Conservation (phyloP, 2,113 vertebrate species). For the Tympanuchus pallidicinctus region DNA sequence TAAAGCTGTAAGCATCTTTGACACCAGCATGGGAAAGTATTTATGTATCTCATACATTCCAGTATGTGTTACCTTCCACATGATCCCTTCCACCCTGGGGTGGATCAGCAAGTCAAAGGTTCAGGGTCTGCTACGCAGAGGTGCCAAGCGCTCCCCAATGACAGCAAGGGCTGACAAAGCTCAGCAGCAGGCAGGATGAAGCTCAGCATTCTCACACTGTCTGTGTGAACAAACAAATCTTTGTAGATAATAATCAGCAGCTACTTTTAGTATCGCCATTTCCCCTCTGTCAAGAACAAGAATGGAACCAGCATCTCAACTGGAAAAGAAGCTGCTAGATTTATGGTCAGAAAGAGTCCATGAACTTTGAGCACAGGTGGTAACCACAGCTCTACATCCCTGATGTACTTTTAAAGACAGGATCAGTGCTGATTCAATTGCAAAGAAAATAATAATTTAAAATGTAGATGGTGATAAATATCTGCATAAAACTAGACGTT, state of each 20-base stretch:
- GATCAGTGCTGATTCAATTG: background rate
- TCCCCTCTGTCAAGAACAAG: background rate
- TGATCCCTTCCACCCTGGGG: background rate
- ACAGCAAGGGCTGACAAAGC: background rate
- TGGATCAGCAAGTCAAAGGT: background rate
- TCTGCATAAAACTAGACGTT: background rate
- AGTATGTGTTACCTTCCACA: background rate
- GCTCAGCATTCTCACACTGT: background rate
- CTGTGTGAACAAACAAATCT: background rate
- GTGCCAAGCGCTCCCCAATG: background rate
- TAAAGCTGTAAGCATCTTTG: background rate
- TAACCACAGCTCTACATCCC: fast-evolving
- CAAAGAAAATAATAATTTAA: background rate
- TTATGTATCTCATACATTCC: background rate
- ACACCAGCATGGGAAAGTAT: slow-evolving; percentile 15
- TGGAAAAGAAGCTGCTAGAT: background rate
- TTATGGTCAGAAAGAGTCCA: fast-evolving
- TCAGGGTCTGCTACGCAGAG: background rate
- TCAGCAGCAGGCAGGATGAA: background rate
- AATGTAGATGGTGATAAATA: background rate
- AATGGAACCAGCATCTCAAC: background rate
- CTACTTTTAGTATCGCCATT: background rate
- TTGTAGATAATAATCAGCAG: background rate
- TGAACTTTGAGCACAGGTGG: background rate
- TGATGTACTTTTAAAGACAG: background rate